Conservation (phyloP, 2,888 invertebrate species). For the Phaedon cochleariae region DNA sequence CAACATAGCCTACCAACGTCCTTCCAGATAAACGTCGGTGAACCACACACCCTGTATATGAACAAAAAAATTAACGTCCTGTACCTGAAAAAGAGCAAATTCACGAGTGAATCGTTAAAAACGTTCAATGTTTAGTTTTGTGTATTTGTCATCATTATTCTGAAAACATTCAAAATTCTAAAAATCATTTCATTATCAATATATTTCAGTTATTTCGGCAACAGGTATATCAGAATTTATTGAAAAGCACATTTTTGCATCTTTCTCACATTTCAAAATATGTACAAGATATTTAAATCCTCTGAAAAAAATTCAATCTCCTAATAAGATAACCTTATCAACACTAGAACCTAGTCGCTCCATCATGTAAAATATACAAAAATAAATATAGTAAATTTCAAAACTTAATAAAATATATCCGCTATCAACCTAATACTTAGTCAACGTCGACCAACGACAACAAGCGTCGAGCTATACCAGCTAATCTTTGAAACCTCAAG, state of each 20-base stretch:
- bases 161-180: too few species aligned
- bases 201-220: neutral
- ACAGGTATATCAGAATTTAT: neutral
- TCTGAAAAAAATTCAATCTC: neutral
- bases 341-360: neutral
- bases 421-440: slow-evolving; percentile 2
- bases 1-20: too few species aligned
- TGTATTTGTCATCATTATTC: too few species aligned
- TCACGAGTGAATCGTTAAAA: too few species aligned
- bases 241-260: neutral
- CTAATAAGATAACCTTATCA: neutral
- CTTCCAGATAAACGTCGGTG: too few species aligned
- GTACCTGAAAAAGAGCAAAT: too few species aligned
- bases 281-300: neutral
- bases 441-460: too few species aligned
- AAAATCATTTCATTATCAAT: neutral
- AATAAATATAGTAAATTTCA: slow-evolving; percentile 27
- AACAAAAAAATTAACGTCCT: too few species aligned
- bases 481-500: too few species aligned
- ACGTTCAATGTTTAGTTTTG: too few species aligned
- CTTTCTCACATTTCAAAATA: neutral
- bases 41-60: too few species aligned
- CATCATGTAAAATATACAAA: slow-evolving; percentile 21
- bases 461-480: too few species aligned
- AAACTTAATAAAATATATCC: slow-evolving; percentile 19